Evolutionary conservation across 2,888 invertebrate species (phyloP).

Genomic region (Drosophila macrospina): DNA sequence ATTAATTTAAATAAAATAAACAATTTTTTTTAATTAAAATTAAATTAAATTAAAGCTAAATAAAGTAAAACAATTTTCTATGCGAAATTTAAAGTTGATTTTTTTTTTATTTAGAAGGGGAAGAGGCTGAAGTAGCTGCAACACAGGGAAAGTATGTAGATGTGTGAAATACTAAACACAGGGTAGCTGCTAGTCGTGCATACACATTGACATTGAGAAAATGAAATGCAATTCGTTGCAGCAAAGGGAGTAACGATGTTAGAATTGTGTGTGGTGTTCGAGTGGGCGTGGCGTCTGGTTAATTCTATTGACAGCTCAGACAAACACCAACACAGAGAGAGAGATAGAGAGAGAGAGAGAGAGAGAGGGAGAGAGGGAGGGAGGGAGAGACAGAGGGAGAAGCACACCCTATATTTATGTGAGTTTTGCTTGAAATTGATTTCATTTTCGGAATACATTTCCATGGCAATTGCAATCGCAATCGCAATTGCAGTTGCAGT

Average conservation of each 20-base stretch:
- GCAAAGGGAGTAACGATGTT: background rate
- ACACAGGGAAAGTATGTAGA: too few relatives aligned
- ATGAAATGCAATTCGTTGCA: background rate
- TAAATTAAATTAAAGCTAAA: too few relatives aligned
- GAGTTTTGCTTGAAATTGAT: conserved; percentile 35
- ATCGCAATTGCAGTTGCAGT: background rate
- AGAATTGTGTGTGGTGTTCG: background rate
- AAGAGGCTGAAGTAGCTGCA: too few relatives aligned
- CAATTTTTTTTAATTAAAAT: too few relatives aligned
- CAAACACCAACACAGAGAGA: conserved; percentile 3
- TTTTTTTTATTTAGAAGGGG: too few relatives aligned
- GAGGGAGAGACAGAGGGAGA: too few relatives aligned
- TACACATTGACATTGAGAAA: background rate
- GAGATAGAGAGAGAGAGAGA: too few relatives aligned
- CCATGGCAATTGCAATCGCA: conserved; percentile 19
- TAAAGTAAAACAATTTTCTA: too few relatives aligned
- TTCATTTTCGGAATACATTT: conserved; percentile 37
- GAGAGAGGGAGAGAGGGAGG: too few relatives aligned
- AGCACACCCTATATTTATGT: conserved; percentile 31
- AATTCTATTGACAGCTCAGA: conserved; percentile 27
- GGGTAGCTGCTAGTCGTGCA: conserved; percentile 7
- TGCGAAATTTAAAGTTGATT: too few relatives aligned
- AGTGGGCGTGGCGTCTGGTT: conserved; percentile 25
- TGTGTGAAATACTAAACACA: background rate
- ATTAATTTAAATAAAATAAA: too few relatives aligned